Base-by-base conservation (phyloP, 2,888 invertebrate genomes). In the Lissonota sp. region DNA sequence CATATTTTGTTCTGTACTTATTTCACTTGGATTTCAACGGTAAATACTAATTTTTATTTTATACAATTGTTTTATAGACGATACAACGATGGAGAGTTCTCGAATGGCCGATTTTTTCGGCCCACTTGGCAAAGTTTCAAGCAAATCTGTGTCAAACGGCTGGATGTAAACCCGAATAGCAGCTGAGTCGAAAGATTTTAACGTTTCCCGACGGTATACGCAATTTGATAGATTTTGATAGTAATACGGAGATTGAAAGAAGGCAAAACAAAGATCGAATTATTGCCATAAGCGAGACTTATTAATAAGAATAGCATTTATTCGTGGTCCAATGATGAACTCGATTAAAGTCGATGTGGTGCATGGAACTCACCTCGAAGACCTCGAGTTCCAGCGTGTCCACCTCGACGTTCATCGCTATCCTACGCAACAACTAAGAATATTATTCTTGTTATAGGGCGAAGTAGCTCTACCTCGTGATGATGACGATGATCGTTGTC, bases 351-450 rank as follows among this genome's bases (percentile, higher is more conserved):
- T 79, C 82, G 85, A 85, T 57, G 80, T 75, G 73, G 71, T 62
- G 74, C 60, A 51, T 71, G 79, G 85, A 84, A 89, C 91, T 89
- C 87, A 92, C 92, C 92, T 92, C 92, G 91, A 92, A 92, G 85
- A 92, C 91, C 87, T 92, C 92, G 90, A 92, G 92, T 90, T 92
- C 92, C 88, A 92, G 89, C 84, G 90, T 91, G 88, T 92, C 92
- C 86, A 88, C 86, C 87, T 90, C 89, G 88, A 87, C 88, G 89
- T 87, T 91, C 91, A 91, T 91, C 89, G 88, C 86, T 86, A 85
- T 82, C 79, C 84, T 85, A 84, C 81, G 80, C 74, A 82, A 87
- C 86, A 87, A 89, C 86, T 88, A 79, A 75, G 72, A 62, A 77
- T 77, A 64, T 62, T 71, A 71, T 64, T 87, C 87, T 85, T 88